Evolutionary conservation across 2,113 vertebrate species (phyloP).

Genomic region (Menura novaehollandiae): DNA sequence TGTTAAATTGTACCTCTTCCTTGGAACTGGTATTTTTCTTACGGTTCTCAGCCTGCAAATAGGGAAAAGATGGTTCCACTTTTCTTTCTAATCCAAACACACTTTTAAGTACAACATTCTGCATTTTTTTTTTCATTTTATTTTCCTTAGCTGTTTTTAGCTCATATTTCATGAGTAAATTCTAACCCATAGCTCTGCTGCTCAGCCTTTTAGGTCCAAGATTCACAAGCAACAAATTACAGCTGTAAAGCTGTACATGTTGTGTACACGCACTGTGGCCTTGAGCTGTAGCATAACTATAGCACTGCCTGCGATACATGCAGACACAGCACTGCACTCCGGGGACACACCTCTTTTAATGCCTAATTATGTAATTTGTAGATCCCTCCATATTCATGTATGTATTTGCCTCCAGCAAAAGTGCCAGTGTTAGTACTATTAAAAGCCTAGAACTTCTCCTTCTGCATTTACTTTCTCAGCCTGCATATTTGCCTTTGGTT

Average conservation of each 20-base stretch:
- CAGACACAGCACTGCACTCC: not conserved
- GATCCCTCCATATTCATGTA: not conserved
- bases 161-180: not conserved
- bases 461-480: not conserved
- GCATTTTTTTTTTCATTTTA: not conserved
- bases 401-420: not conserved
- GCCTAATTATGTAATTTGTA: not conserved
- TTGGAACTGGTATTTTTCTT: constrained; percentile 82
- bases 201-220: not conserved
- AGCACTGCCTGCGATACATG: not conserved
- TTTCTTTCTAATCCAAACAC: not conserved
- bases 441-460: not conserved
- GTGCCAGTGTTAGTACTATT: not conserved
- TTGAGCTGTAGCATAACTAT: not conserved
- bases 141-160: not conserved
- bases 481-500: not conserved
- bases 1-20: constrained; percentile 78
- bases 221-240: not conserved
- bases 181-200: not conserved
- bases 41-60: constrained; percentile 79
- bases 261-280: not conserved
- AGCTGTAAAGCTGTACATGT: not conserved
- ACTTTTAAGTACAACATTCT: not conserved
- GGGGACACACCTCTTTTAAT: not conserved
- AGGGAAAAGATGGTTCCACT: not conserved